Conservation (phyloP, 2,797 vertebrate species). For the Bothrops alternatus region DNA sequence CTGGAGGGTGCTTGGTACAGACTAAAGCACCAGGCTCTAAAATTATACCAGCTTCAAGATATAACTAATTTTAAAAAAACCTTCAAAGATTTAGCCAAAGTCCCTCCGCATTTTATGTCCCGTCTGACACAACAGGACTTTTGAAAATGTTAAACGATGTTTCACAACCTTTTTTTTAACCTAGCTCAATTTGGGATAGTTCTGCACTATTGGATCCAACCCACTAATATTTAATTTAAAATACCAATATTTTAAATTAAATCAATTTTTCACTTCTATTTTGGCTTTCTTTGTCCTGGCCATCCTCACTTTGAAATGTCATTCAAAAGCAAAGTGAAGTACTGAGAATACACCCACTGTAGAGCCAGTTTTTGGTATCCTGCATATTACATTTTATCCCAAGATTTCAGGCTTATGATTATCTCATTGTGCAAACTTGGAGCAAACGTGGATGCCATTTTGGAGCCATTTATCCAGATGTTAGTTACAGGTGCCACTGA, state of each 20-base stretch:
- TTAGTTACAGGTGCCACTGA: neutral
- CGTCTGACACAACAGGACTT: neutral
- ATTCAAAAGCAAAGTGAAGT: neutral
- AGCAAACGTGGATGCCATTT: neutral
- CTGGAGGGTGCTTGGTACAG: neutral
- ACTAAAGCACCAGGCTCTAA: neutral
- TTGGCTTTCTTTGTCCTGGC: neutral
- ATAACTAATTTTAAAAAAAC: neutral
- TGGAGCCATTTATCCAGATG: neutral
- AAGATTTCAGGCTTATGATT: neutral
- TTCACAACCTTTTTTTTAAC: neutral
- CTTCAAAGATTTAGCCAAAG: neutral
- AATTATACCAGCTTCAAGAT: neutral
- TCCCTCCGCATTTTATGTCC: neutral
- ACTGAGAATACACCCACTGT: neutral
- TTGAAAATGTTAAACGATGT: neutral
- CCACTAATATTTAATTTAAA: neutral
- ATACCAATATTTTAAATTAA: neutral
- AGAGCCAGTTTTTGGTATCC: neutral
- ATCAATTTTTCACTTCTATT: neutral
- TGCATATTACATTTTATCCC: neutral
- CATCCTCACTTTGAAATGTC: neutral
- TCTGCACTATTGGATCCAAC: neutral
- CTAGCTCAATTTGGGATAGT: neutral
- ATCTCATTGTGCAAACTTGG: neutral